Percentiles rank a stretch among this genome's conserved stretches.
These are phyloP conservation scores for Hippocampus zosterae DNA, from an alignment of 2,113 vertebrate species.

Conservation along the genomic window DNA sequence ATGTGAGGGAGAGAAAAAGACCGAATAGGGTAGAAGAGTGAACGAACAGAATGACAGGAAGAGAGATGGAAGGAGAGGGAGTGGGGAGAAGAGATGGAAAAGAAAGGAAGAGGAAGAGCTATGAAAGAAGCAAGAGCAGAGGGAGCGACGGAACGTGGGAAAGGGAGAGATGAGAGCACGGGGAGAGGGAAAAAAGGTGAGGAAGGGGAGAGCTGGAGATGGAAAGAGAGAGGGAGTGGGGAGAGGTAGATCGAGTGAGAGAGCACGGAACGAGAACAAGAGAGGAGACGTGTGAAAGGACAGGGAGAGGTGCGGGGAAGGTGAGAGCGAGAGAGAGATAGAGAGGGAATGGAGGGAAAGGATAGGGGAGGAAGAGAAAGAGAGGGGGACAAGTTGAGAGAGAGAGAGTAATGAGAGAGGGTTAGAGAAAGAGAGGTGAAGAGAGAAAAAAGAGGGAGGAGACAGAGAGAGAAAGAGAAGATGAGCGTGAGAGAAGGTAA, in stretches of 20 bases:
- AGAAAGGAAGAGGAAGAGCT: no score
- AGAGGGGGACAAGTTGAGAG: background rate
- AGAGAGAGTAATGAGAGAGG: background rate
- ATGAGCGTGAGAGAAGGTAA: background rate
- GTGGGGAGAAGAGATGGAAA: no score
- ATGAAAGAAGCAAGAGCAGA: background rate
- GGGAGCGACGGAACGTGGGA: background rate
- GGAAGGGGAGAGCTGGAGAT: no score
- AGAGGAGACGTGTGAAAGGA: background rate
- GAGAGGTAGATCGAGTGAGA: background rate
- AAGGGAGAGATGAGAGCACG: background rate
- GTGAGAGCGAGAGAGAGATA: background rate
- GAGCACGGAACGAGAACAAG: background rate
- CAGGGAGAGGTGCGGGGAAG: background rate
- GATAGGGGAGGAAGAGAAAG: background rate
- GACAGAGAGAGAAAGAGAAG: no score
- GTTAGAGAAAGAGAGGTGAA: background rate
- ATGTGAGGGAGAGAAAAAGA: background rate
- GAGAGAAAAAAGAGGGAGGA: no score
- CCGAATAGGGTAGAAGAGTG: background rate
- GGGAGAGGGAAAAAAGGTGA: background rate
- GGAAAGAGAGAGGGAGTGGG: no score
- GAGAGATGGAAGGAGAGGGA: background rate
- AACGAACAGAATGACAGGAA: no score
- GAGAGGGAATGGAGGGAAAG: background rate